Evolutionary conservation across 2,797 vertebrate species (phyloP), one percentile per base, ranked within the genome.

Genomic region (Lycodopsis pacificus): DNA sequence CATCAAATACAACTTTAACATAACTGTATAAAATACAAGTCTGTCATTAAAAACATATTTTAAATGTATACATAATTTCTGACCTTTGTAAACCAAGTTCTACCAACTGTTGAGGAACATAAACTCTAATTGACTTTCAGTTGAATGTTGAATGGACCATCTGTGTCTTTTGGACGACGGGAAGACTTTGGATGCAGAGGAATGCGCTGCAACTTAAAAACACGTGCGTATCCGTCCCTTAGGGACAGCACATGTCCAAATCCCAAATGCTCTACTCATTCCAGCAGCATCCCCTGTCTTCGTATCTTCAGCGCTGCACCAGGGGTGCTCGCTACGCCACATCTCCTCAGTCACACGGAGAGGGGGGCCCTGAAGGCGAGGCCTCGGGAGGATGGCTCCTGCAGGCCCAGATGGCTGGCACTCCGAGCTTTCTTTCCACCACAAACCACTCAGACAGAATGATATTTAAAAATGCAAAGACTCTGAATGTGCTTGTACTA

Each of bases 181-280:
- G 4, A 76, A 82, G 68, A 81, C 77, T 91, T 89, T 64, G 68
- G 80, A 82, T 44, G 34, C 3, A 71, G 58, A 76, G 46, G 42
- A 83, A 71, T 58, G 75, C 32, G 7, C 69, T 70, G 57, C 79
- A 84, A 85, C 81, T 82, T 84, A n/a, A 46, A 82, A 87, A 87
- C 92, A 94, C 85, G 90, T 94, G 93, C 70, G 49, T 36, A 68
- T 81, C 70, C 65, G 77, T 88, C 86, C 91, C 90, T 91, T 14
- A 59, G 88, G 92, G 87, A 84, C 11, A 79, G 85, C 93, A 93
- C 91, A 88, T 94, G 92, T 90, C 81, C 77, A 82, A 88, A 83
- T 72, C 86, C 86, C 81, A 83, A 94, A 88, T 85, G 88, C 80
- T 90, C 77, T 14, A 70, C 83, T 85, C 79, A 64, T 61, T 91